Percentiles rank a stretch among this genome's conserved stretches.
Conservation (phyloP, 2,888 invertebrate species). For the Elegia similella region DNA sequence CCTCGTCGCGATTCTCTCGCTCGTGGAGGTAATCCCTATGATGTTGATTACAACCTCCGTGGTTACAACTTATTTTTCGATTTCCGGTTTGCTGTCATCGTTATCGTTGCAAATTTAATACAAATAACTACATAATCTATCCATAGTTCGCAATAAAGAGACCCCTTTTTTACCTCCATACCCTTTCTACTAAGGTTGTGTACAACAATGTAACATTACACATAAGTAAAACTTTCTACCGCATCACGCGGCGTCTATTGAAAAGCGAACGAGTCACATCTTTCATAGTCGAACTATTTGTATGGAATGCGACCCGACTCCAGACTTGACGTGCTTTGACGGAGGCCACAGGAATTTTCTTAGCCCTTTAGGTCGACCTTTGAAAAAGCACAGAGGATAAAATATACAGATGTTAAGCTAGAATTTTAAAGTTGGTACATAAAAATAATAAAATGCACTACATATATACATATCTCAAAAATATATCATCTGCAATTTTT, state of each 20-base stretch:
- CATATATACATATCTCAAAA: too few species aligned
- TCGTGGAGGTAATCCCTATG: too few species aligned
- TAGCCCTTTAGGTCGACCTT: not conserved
- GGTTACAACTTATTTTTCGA: too few species aligned
- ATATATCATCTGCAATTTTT: too few species aligned
- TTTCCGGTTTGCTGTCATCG: too few species aligned
- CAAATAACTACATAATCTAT: too few species aligned
- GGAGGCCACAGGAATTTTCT: constrained; percentile 2
- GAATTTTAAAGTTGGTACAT: too few species aligned
- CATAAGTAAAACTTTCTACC: not conserved
- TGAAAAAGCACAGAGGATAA: not conserved
- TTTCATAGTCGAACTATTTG: constrained; percentile 8
- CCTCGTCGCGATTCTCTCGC: too few species aligned
- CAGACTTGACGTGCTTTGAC: constrained; percentile 8
- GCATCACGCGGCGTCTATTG: constrained; percentile 4
- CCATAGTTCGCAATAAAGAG: not conserved
- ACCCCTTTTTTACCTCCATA: not conserved
- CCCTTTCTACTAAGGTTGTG: too few species aligned
- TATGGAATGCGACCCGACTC: constrained; percentile 9
- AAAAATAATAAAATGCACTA: too few species aligned
- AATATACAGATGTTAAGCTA: not conserved
- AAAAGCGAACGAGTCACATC: constrained; percentile 12
- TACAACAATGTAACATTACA: not conserved
- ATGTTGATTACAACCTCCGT: too few species aligned
- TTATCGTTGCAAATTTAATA: too few species aligned